Evolutionary conservation across 37 sponge, comb jelly and placozoan species (phyloP).

Genomic region (Bolinopsis microptera): DNA sequence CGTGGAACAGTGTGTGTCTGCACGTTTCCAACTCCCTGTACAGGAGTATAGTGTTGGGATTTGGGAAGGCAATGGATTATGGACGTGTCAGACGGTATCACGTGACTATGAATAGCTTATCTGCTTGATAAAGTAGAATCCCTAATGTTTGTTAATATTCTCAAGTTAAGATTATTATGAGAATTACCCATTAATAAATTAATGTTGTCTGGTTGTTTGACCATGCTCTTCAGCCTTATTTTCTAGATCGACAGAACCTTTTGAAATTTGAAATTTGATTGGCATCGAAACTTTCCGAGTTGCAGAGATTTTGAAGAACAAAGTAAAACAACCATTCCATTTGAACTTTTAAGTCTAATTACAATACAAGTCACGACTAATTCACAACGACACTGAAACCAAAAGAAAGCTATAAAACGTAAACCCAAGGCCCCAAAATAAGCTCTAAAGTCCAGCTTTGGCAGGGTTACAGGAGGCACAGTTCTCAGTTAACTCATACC

Average conservation of each 20-base stretch:
- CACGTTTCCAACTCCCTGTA: neutral
- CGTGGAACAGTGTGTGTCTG: slow-evolving; percentile 22
- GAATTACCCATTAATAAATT: too few relatives aligned
- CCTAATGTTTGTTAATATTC: too few relatives aligned
- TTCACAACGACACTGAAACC: neutral
- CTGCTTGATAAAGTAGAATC: too few relatives aligned
- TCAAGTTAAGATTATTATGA: too few relatives aligned
- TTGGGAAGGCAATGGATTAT: too few relatives aligned
- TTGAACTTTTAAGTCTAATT: too few relatives aligned
- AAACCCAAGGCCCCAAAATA: neutral
- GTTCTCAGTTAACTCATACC: neutral
- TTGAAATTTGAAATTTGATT: too few relatives aligned
- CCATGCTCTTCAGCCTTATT: neutral
- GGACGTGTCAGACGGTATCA: too few relatives aligned
- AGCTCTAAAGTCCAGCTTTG: neutral
- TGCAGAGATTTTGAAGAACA: neutral
- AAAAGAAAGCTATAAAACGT: neutral
- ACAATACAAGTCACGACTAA: too few relatives aligned
- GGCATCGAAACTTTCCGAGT: neutral
- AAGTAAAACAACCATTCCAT: slow-evolving; percentile 23
- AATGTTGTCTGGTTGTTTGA: neutral
- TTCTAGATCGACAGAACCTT: too few relatives aligned
- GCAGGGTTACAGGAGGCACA: neutral
- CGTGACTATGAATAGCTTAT: too few relatives aligned
- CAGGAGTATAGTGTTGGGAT: too few relatives aligned